Base-by-base conservation (phyloP, 2,888 invertebrate genomes). In the Leucozona laternaria region DNA sequence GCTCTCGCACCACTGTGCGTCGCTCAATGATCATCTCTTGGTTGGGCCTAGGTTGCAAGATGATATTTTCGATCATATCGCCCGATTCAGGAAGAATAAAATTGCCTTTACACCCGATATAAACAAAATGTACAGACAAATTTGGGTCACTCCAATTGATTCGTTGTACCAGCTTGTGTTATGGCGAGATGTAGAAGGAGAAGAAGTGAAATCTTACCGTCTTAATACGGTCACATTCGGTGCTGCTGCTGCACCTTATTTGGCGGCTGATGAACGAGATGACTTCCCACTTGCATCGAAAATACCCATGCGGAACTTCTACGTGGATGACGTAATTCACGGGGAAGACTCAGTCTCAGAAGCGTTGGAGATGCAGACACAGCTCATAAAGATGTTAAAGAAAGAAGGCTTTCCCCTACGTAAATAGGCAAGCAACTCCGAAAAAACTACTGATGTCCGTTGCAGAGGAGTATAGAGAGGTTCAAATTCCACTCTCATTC, bases 401-500 rank as follows among this genome's bases (percentile, higher is more conserved):
- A 15, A 13, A 22, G 70, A 68, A 40, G 68, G 70, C 2, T 68
- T 81, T 22, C 70, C 75, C 8, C 20, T 77, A 11, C n/a, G 71
- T 11, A 77, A 77, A 48, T 77, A 57, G 76, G 81, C 60, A 6
- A 53, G 70, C 17, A 76, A 81, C n/a, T n/a, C n/a, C n/a, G n/a
- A n/a, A n/a, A n/a, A n/a, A n/a, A n/a, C n/a, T n/a, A n/a, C n/a
- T n/a, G n/a, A n/a, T n/a, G n/a, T n/a, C n/a, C n/a, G n/a, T n/a
- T n/a, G n/a, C n/a, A n/a, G n/a, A n/a, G n/a, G n/a, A 57, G 40
- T 34, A 66, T 7, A 25, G 57, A 11, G 57, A 66, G 22, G 28
- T 68, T 4, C 50, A n/a, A n/a, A n/a, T n/a, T n/a, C 77, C 68
- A 13, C 15, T 60, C 1, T 45, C 25, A 13, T 79, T 64, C n/a